Evolutionary conservation across 1,140 invertebrate genomes (phyloP), one percentile per base, ranked within the genome.

Genomic region (Ceratina calcarata): DNA sequence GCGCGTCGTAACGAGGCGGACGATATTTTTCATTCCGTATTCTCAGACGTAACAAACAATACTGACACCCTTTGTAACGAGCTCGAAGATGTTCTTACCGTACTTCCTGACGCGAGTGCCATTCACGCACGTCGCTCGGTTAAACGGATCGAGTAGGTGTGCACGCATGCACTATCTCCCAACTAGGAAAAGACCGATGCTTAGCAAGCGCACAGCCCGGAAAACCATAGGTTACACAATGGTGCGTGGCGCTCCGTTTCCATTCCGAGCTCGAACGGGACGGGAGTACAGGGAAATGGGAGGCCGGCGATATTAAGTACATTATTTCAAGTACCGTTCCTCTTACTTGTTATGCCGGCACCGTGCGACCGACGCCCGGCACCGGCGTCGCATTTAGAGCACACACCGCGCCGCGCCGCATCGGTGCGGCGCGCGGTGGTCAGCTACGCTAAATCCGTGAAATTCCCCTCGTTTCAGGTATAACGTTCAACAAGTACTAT

Each of bases 321-420:
- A 68, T 76, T 76, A 76, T 60, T 76, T 76, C 67, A 76, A 51
- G 65, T 76, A 32, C 22, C 65, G 66, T 77, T 69, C 61, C 65
- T 69, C 65, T 77, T 51, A 32, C 20, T 70, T 37, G 57, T 62
- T 71, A 71, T 64, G 67, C 58, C 6, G 68, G 16, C 12, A 22
- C 20, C 45, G 45, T 45, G 51, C 57, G 49, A 55, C 57, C 76
- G 45, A 55, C 58, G 15, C 45, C 24, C 18, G 65, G n/a, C 8
- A n/a, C 15, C 15, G 49, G 2, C 61, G 53, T 57, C 24, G 75
- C 67, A 51, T 78, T 78, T 55, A 13, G 16, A 45, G 45, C 60
- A 12, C 49, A 55, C 15, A 62, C 6, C 62, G 24, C 12, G 18
- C 20, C 8, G 64, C 49, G n/a, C 8, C 16, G 16, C 37, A n/a